Evolutionary conservation across 1,140 invertebrate genomes (phyloP).

Genomic region (Kradibia gibbosae): DNA sequence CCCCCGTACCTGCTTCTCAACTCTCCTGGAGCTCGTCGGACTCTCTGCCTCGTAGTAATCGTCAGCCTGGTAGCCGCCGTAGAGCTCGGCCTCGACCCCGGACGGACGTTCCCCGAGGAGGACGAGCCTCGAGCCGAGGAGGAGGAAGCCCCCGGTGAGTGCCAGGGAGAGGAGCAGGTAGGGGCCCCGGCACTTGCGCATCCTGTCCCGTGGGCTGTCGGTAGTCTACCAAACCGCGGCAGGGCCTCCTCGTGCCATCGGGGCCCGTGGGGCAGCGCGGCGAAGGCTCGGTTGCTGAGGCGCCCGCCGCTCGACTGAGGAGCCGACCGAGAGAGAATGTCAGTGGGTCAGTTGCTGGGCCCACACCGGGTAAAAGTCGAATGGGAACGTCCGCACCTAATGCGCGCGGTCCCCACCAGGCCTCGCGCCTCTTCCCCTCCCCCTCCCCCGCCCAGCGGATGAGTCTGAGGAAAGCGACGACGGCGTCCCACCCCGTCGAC

Average conservation of each 20-base stretch:
- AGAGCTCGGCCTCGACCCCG: background rate
- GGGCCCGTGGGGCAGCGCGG: too few species aligned
- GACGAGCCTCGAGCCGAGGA: conserved; percentile 53
- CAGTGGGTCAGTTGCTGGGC: conserved; percentile 68
- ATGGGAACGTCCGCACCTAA: background rate
- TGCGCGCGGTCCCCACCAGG: background rate
- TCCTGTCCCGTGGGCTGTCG: background rate
- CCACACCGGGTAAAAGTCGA: conserved; percentile 38
- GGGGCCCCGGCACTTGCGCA: conserved; percentile 53
- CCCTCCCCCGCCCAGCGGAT: background rate
- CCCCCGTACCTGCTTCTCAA: conserved; percentile 15
- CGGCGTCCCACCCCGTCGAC: too few species aligned
- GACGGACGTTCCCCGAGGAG: background rate
- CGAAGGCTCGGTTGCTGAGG: background rate
- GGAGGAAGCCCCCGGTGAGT: conserved; percentile 54
- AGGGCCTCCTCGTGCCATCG: background rate
- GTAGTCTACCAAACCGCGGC: background rate
- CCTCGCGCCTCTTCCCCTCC: background rate
- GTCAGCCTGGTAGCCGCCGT: conserved; percentile 1
- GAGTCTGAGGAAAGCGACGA: too few species aligned
- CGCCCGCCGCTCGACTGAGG: conserved; percentile 55
- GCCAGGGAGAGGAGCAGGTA: conserved; percentile 32
- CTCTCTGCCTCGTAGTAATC: background rate
- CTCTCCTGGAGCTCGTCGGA: background rate
- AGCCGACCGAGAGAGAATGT: conserved; percentile 63